Evolutionary conservation across 2,888 invertebrate genomes (phyloP).

Genomic region (Andrena bucephala): DNA sequence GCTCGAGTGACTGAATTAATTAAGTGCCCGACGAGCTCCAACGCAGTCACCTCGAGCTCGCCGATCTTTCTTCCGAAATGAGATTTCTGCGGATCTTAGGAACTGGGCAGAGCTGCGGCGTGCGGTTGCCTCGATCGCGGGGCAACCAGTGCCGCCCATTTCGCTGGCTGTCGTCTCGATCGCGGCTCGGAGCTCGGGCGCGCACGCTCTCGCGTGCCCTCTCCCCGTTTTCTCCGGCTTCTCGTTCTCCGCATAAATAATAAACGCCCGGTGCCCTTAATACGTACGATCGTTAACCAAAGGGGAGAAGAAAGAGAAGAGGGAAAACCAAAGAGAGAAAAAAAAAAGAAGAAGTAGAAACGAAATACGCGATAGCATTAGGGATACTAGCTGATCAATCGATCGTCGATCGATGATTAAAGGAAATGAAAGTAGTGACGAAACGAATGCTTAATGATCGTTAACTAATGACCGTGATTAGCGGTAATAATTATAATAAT

Average conservation of each 20-base stretch:
- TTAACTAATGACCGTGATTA: conserved; percentile 54
- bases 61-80: too few species aligned
- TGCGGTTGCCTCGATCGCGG: neutral
- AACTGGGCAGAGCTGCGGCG: neutral
- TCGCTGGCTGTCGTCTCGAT: neutral
- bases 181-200: neutral
- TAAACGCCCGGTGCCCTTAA: conserved; percentile 61
- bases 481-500: conserved; percentile 64
- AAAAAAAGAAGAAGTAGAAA: neutral
- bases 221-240: conserved; percentile 3
- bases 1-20: too few species aligned
- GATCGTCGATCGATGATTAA: conserved; percentile 54
- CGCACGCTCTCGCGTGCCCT: conserved; percentile 1
- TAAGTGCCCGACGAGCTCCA: too few species aligned
- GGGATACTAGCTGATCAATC: conserved; percentile 62
- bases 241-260: conserved; percentile 19
- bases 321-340: conserved; percentile 6
- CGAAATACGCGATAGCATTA: conserved; percentile 66
- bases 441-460: conserved; percentile 66
- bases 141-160: neutral
- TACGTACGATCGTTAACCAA: conserved; percentile 69
- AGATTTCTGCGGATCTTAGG: neutral
- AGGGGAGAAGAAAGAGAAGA: conserved; percentile 38
- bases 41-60: too few species aligned
- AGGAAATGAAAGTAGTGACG: conserved; percentile 31